Base-by-base conservation (phyloP, 2,888 invertebrate species). In the Aleiodes leptofemur region DNA sequence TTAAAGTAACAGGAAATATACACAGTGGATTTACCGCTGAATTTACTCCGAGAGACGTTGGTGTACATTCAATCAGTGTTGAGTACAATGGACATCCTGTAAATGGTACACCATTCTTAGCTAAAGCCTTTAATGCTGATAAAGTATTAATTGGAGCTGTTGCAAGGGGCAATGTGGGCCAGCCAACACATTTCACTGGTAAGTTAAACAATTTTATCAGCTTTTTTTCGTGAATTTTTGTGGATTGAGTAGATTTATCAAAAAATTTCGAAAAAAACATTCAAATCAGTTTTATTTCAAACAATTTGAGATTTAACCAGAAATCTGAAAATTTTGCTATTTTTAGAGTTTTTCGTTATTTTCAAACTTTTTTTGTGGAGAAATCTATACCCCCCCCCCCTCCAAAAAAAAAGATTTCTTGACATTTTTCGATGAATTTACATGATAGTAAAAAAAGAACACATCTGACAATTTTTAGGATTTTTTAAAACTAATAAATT, bases 81-180 rank as follows among this genome's bases (percentile, higher is more conserved):
- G 96, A 96, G 88, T 97, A 97, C 88, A 97, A 97, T 88, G 96
- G 95, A 59, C 94, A 95, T 86, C 94, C 96, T 3, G 95, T 98
- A 9, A 95, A 94, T 90, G 97, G 97, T 34, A 97, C 97, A 76
- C 96, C 97, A 73, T 97, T 96, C 90, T 92, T 96, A 80, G 96
- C 97, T 79, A 97, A 97, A 91, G 97, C 96, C 0, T 98, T 98
- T 90, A 98, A 98, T 90, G 96, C 98, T 38, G 95, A 95, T 79
- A 93, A 95, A 87, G 96, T 97, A 23, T 92, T 94, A 83, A 96
- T 97, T 55, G 94, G 94, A 66, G 93, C 94, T 81, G 94, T 96
- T 59, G 96, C 96, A 59, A 93, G 95, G 79, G 95, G 95, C 51
- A 93, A 94, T 73, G 95, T 98, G 9, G 97, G 98, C 70, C 94